These are phyloP conservation scores for Furcula furcula DNA, from an alignment of 2,888 invertebrate genomes.

Conservation along the genomic window DNA sequence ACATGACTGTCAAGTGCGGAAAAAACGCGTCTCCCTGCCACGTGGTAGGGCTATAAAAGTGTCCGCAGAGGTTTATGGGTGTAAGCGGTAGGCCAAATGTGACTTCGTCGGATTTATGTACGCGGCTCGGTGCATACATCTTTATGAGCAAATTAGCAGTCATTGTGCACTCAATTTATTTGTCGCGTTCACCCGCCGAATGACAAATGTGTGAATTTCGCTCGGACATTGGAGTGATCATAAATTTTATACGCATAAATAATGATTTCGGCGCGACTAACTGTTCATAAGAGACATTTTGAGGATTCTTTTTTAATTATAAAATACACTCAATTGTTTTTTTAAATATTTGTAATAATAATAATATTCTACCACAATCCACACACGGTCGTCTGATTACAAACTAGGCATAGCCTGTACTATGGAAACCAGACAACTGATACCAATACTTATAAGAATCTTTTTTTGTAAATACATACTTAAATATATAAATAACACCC, in stretches of 20 bases:
- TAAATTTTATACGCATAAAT: conserved; percentile 35
- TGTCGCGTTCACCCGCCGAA: conserved; percentile 51
- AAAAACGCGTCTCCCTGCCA: conserved; percentile 69
- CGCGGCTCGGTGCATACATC: conserved; percentile 71
- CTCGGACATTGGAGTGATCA: conserved; percentile 35
- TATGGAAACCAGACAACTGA: no score
- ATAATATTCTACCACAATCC: no score
- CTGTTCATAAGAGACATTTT: no score
- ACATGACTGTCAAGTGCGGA: conserved; percentile 78
- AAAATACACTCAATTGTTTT: no score
- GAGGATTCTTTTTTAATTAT: no score
- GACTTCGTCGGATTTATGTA: conserved; percentile 75
- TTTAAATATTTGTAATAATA: no score
- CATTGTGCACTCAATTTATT: conserved; percentile 77
- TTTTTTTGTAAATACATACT: no score
- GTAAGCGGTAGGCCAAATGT: conserved; percentile 78
- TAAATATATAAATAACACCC: no score
- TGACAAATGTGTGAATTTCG: conserved; percentile 73
- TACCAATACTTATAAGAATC: no score
- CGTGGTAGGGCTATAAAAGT: conserved; percentile 80
- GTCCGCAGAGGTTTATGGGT: conserved; percentile 77
- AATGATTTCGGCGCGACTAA: conserved; percentile 19
- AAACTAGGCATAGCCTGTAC: no score
- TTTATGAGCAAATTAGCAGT: conserved; percentile 80
- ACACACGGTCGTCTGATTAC: no score